Conservation (phyloP, 2,113 vertebrate species). For the Pipra filicauda region DNA sequence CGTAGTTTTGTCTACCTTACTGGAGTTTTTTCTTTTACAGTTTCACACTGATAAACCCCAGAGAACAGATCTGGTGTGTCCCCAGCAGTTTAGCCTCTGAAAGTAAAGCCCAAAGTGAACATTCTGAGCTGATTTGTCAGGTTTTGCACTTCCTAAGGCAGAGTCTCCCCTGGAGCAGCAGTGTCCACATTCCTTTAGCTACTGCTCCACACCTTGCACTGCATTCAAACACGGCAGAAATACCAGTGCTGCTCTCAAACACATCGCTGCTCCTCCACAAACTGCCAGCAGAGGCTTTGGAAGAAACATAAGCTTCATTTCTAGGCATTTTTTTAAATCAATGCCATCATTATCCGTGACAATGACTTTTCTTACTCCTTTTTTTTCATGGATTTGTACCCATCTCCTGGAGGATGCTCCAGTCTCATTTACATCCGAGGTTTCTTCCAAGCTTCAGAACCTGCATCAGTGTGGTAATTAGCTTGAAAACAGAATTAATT, state of each 20-base stretch:
- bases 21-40: background rate
- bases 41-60: background rate
- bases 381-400: background rate
- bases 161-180: background rate
- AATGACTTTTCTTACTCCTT: background rate
- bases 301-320: background rate
- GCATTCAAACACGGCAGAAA: background rate
- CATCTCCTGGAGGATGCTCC: background rate
- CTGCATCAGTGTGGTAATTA: background rate
- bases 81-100: background rate
- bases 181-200: background rate
- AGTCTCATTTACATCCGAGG: background rate
- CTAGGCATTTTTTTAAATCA: background rate
- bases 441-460: background rate
- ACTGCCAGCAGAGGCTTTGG: background rate
- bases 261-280: background rate
- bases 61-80: background rate
- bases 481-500: background rate
- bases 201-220: background rate
- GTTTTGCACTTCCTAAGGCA: background rate
- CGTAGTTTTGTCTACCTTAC: background rate
- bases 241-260: background rate
- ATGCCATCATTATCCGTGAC: background rate
- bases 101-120: background rate
- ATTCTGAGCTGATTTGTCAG: background rate